Conservation (phyloP, 2,113 vertebrate genomes). For the Vireo altiloquus region DNA sequence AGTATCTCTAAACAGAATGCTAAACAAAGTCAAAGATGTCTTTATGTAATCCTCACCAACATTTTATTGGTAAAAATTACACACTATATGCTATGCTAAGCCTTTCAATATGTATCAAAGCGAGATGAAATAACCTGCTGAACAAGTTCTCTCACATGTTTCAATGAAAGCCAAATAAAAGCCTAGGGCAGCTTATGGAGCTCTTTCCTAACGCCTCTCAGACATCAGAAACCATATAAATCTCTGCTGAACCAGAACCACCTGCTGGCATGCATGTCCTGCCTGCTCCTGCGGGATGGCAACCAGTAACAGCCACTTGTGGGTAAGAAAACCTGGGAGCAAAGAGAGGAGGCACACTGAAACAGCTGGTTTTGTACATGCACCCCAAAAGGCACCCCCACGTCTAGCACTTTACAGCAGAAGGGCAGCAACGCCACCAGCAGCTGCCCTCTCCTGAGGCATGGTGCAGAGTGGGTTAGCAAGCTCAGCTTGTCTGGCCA, state of each 20-base stretch:
- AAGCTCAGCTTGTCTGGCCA: background rate
- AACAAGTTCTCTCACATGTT: background rate
- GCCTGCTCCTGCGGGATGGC: background rate
- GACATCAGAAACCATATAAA: background rate
- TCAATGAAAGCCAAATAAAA: background rate
- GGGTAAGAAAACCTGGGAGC: background rate
- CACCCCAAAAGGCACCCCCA: background rate
- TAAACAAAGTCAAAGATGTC: background rate
- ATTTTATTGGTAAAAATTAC: background rate
- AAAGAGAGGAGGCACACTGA: background rate
- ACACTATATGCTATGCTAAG: background rate
- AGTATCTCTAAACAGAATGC: background rate
- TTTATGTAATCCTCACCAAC: background rate
- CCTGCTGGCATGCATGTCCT: background rate
- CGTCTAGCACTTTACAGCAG: background rate
- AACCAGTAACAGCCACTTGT: background rate
- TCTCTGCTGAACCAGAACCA: background rate
- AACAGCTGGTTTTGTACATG: background rate
- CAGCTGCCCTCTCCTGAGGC: background rate
- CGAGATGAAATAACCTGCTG: background rate
- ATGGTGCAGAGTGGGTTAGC: accelerated
- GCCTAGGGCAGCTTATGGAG: background rate
- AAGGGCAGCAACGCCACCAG: background rate
- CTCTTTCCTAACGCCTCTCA: background rate
- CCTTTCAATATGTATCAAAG: background rate